Evolutionary conservation across 1,140 invertebrate genomes (phyloP).

Genomic region (Hyposmocoma kahamanoa): DNA sequence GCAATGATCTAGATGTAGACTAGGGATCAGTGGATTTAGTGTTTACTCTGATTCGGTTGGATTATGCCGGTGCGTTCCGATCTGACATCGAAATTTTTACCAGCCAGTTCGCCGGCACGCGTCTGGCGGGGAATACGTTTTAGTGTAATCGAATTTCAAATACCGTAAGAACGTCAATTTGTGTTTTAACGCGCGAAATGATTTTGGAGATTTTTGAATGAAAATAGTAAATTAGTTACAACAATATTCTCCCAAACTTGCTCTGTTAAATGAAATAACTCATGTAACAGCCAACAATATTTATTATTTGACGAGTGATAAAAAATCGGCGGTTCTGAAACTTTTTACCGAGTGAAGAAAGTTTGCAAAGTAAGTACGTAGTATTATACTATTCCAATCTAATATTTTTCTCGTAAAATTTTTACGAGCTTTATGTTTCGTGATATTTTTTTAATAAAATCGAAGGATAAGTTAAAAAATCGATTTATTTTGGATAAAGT

Average conservation of each 20-base stretch:
- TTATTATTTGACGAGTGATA: background rate
- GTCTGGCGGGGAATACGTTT: conserved; percentile 34
- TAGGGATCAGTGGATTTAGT: conserved; percentile 22
- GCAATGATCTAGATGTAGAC: conserved; percentile 21
- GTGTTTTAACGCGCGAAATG: conserved; percentile 23
- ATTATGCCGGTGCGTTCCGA: conserved; percentile 53
- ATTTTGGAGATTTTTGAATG: conserved; percentile 11
- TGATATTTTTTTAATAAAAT: too few species aligned
- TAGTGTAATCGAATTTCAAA: conserved; percentile 23
- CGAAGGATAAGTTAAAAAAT: too few species aligned
- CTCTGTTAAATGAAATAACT: too few species aligned
- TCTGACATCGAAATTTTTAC: conserved; percentile 43
- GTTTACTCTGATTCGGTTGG: conserved; percentile 48
- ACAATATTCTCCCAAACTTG: too few species aligned
- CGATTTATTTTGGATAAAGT: too few species aligned
- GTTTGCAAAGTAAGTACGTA: conserved; percentile 21
- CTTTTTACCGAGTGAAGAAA: conserved; percentile 14
- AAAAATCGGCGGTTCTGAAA: background rate
- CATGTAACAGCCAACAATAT: too few species aligned
- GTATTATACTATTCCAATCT: background rate
- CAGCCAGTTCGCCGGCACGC: conserved; percentile 49
- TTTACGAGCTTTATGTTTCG: too few species aligned
- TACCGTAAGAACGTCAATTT: too few species aligned
- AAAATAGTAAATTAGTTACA: conserved; percentile 6
- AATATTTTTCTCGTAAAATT: too few species aligned